Evolutionary conservation across 2,797 vertebrate species (phyloP).

Genomic region (Carcharodon carcharias): DNA sequence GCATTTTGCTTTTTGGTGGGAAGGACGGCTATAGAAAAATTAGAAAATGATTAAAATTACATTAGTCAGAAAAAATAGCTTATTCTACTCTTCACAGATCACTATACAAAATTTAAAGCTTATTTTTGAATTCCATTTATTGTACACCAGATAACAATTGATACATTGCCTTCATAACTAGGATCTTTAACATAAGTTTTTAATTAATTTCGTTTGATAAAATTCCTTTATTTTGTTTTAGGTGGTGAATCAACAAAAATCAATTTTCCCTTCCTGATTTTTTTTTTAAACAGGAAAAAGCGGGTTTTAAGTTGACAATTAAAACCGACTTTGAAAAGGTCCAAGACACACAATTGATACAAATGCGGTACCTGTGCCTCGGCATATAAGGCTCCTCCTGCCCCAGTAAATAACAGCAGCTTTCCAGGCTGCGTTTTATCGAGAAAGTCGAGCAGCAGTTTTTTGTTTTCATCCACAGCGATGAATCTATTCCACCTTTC

Average conservation of each 20-base stretch:
- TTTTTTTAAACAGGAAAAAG: neutral
- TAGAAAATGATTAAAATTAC: neutral
- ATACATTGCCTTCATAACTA: neutral
- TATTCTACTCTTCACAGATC: neutral
- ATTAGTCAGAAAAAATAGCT: neutral
- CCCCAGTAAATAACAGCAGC: constrained; percentile 62
- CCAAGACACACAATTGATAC: neutral
- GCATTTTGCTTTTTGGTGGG: constrained; percentile 61
- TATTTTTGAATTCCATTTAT: neutral
- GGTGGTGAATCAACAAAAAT: neutral
- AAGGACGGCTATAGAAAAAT: constrained; percentile 51
- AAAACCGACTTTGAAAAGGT: neutral
- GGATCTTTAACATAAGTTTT: neutral
- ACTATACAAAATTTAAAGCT: neutral
- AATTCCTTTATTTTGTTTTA: neutral
- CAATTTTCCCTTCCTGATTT: neutral
- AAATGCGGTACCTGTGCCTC: constrained; percentile 56
- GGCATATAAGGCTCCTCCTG: constrained; percentile 63
- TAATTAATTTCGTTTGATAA: neutral
- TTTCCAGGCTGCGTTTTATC: constrained; percentile 56
- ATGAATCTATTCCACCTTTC: constrained; percentile 76
- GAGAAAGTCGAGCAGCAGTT: constrained; percentile 64
- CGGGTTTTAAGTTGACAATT: neutral
- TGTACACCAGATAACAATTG: neutral
- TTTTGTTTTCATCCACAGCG: constrained; percentile 68